These are phyloP conservation scores for Strix aluco DNA, from an alignment of 2,113 vertebrate genomes.

Conservation along the genomic window DNA sequence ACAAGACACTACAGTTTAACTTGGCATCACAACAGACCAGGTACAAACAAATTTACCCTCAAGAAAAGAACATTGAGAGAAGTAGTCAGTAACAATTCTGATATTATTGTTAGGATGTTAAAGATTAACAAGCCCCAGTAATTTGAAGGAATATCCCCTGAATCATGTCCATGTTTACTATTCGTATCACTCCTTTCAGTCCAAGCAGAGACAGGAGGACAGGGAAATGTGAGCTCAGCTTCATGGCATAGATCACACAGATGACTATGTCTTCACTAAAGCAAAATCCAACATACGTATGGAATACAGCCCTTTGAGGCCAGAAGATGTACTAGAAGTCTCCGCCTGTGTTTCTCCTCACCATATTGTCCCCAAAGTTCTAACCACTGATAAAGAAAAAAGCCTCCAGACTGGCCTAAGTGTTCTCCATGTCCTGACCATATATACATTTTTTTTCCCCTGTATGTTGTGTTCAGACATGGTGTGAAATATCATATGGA, in stretches of 20 bases:
- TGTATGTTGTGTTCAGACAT: background rate
- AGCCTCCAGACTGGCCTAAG: background rate
- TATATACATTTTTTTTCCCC: background rate
- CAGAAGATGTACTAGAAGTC: background rate
- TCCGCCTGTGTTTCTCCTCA: background rate
- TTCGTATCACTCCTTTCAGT: background rate
- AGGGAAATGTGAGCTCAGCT: background rate
- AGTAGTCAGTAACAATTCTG: background rate
- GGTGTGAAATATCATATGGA: background rate
- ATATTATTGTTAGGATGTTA: background rate
- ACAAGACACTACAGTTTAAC: background rate
- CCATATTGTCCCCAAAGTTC: background rate
- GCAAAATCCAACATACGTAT: background rate
- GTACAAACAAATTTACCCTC: background rate
- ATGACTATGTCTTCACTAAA: background rate
- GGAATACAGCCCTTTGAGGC: background rate
- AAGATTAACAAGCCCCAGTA: background rate
- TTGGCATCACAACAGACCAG: accelerated
- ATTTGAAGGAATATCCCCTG: background rate
- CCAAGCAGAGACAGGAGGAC: background rate
- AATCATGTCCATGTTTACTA: background rate
- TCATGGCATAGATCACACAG: background rate
- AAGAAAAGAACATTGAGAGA: background rate
- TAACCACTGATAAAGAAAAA: background rate
- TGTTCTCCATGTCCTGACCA: background rate